Base-by-base conservation (phyloP, 2,888 invertebrate species). In the Bruchidius siliquastri region DNA sequence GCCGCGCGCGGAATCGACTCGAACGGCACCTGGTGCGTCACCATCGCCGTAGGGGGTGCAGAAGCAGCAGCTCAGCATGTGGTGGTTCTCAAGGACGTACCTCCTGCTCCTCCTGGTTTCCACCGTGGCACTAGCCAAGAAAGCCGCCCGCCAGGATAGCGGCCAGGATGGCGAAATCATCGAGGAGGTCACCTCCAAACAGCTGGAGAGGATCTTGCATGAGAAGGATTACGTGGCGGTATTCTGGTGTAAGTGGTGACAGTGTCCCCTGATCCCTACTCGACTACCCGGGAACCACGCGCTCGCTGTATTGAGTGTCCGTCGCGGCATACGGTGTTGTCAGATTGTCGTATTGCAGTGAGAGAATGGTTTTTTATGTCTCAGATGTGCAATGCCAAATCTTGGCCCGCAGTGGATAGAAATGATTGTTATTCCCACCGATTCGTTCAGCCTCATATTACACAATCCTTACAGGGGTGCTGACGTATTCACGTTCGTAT, bases 201-300 rank as follows among this genome's bases (percentile, higher is more conserved):
- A 96, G 89, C 91, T 96, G 89, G 96, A 96, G 87, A 92, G 94
- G 87, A 91, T 96, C 84, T 91, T 96, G 87, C 91, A 92, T 88
- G 95, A 95, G 83, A 95, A 96, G 91, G 96, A 96, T 89, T 96
- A 94, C 90, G 95, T 96, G 87, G 96, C 96, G 87, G 96, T 96
- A 88, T 96, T 94, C 89, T 96, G 96, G 95, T 96, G 96, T 96
- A 94, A 96, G 96, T 95, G 89, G 18, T 13, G 49, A 49, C 49
- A 49, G 49, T 67, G 66, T 32, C 70, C 72, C 49, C 49, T 49
- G 49, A 49, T 49, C 49, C 49, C 49, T 49, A 49, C 49, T 49
- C 49, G 3, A 13, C 49, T 13, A 49, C 18, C 49, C 49, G 18
- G 49, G 49, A 49, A 49, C 49, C 49, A 49, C 49, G 49, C 49